Conservation (phyloP, 2,113 vertebrate species). For the Cephalopterus ornatus region DNA sequence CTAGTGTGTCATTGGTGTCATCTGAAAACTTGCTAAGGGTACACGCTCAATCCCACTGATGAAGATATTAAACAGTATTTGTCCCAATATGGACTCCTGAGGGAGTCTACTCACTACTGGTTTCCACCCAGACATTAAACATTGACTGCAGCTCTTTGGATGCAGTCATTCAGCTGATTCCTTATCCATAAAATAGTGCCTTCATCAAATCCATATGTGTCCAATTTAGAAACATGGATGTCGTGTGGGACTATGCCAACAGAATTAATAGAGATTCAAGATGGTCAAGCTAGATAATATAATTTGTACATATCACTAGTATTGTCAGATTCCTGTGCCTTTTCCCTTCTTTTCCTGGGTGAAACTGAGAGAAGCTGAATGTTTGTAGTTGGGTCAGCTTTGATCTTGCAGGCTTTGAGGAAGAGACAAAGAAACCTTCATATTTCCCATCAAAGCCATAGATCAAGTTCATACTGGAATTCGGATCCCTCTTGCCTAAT, state of each 20-base stretch:
- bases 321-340: neutral
- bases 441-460: neutral
- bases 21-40: neutral
- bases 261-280: neutral
- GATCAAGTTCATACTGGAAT: neutral
- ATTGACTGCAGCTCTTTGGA: neutral
- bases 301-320: neutral
- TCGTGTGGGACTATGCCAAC: neutral
- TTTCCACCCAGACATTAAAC: neutral
- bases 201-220: neutral
- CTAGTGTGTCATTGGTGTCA: neutral
- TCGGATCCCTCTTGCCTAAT: neutral
- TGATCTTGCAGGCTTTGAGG: neutral
- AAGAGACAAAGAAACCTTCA: neutral
- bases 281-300: neutral
- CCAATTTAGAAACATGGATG: neutral
- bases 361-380: neutral
- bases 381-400: neutral
- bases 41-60: neutral
- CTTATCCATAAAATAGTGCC: neutral
- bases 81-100: fast-evolving
- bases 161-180: too few relatives aligned
- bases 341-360: neutral
- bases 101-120: neutral
- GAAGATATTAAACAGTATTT: neutral